These are phyloP conservation scores for Watersipora subatra DNA, from an alignment of 1,140 invertebrate species.

Conservation along the genomic window DNA sequence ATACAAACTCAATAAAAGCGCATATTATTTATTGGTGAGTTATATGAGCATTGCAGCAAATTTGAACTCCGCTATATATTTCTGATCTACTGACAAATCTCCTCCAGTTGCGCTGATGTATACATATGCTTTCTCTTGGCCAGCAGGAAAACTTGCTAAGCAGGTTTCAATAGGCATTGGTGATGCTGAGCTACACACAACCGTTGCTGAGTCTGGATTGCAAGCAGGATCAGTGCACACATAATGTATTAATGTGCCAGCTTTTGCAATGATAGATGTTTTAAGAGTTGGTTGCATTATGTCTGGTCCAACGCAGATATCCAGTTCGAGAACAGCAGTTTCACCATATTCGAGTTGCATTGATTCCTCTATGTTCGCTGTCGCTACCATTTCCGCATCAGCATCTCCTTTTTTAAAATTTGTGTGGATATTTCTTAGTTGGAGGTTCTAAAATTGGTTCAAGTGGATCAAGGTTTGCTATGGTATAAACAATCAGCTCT, in stretches of 20 bases:
- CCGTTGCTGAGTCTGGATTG: not conserved
- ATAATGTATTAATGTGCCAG: not conserved
- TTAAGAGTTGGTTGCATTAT: not conserved
- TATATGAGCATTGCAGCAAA: not conserved
- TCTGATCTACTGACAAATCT: not conserved
- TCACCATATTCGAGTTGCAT: too few species aligned
- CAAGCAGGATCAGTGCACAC: not conserved
- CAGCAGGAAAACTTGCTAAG: not conserved
- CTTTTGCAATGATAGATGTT: not conserved
- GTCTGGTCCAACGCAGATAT: not conserved
- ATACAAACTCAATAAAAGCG: not conserved
- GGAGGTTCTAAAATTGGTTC: too few species aligned
- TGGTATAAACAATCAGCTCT: too few species aligned
- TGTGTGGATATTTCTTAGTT: too few species aligned
- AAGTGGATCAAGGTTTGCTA: too few species aligned
- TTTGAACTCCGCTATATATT: not conserved
- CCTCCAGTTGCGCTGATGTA: not conserved
- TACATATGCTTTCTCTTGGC: not conserved
- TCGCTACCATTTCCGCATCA: too few species aligned
- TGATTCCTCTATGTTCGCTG: too few species aligned
- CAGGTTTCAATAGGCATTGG: not conserved
- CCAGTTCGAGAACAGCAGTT: too few species aligned
- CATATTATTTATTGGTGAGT: not conserved
- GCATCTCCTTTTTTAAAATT: too few species aligned
- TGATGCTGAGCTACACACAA: not conserved